These are phyloP conservation scores for Mystacides longicornis DNA, from an alignment of 2,888 invertebrate genomes.

Conservation along the genomic window DNA sequence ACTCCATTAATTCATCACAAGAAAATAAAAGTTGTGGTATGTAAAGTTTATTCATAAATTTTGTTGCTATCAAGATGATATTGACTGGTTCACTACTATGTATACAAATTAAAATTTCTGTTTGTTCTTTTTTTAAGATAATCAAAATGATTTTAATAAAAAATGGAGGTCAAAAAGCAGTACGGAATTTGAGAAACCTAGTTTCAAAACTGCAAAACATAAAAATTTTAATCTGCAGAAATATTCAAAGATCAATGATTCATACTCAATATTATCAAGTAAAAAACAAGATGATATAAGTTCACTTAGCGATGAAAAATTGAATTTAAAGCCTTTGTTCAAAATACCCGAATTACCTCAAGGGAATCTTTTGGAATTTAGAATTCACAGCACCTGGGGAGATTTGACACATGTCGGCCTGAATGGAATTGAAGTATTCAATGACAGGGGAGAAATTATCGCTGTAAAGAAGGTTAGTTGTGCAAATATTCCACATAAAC, in stretches of 20 bases:
- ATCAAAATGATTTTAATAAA: not conserved
- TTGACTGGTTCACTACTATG: no score
- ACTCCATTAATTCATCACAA: no score
- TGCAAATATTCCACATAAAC: not conserved
- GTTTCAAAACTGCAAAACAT: not conserved
- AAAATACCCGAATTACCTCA: constrained; percentile 65
- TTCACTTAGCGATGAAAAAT: no score
- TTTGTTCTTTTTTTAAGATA: no score
- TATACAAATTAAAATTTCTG: no score
- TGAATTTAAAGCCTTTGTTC: not conserved
- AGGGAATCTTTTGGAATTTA: constrained; percentile 58
- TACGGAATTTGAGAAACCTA: not conserved
- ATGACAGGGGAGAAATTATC: constrained; percentile 52
- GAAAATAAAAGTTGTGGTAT: no score
- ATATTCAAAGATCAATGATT: no score
- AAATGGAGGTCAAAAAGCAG: not conserved
- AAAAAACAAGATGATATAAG: constrained; percentile 1
- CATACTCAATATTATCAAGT: not conserved
- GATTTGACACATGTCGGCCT: constrained; percentile 71
- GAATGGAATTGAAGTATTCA: constrained; percentile 72
- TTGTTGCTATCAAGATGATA: no score
- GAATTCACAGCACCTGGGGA: constrained; percentile 71
- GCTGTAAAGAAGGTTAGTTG: constrained; percentile 52
- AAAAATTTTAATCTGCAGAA: no score
- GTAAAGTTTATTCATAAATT: no score